These are phyloP conservation scores for Saccostrea glomerata DNA, from an alignment of 1,140 invertebrate species.

Conservation along the genomic window DNA sequence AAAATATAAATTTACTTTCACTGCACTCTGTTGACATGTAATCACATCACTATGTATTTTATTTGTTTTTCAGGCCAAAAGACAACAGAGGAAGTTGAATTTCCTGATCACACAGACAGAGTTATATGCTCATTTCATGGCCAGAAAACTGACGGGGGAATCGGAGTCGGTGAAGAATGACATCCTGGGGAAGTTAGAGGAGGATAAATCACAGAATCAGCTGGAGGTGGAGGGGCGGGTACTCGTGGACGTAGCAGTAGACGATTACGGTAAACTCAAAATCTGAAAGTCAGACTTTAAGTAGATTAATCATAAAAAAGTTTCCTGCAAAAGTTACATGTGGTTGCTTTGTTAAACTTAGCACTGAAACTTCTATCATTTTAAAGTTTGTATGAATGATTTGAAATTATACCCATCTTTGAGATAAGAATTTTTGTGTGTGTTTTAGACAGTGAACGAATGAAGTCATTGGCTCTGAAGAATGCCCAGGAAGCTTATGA, in stretches of 20 bases:
- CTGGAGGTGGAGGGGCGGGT: constrained; percentile 82
- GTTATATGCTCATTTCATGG: constrained; percentile 98
- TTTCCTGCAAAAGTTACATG: no score
- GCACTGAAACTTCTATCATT: no score
- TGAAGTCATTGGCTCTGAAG: constrained; percentile 90
- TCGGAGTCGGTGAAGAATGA: constrained; percentile 75
- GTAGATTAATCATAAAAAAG: no score
- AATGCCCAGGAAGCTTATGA: constrained; percentile 91
- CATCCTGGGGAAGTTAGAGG: constrained; percentile 93
- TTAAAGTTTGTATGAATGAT: no score
- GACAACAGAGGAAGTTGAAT: constrained; percentile 96
- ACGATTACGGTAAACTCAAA: constrained; percentile 75
- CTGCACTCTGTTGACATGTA: no score
- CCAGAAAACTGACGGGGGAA: constrained; percentile 86
- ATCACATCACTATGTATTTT: no score
- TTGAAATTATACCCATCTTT: no score
- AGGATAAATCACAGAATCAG: constrained; percentile 86
- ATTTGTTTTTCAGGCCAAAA: constrained; percentile 84
- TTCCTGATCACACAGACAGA: constrained; percentile 98
- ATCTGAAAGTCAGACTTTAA: no score
- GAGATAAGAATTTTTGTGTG: neutral
- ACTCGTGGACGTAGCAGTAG: constrained; percentile 69
- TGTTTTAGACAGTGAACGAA: constrained; percentile 83
- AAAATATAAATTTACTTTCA: no score
- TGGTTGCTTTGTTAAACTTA: no score